phyloP scores from a whole-genome alignment of 2,797 vertebrate genomes.

The Rhinichthys osculus region DNA sequence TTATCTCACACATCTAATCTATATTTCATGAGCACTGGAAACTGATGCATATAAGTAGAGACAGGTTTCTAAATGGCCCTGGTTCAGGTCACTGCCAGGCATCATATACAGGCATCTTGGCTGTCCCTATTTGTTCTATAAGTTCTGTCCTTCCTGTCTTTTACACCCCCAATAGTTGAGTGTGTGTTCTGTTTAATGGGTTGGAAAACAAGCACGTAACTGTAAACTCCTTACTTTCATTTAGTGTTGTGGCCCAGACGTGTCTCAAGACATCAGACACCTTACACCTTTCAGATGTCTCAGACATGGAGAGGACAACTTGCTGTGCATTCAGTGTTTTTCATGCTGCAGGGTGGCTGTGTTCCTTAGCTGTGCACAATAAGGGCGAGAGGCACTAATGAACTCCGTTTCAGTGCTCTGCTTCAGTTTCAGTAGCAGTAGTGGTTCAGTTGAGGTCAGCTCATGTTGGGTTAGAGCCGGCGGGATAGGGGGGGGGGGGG shows the following conservation, averaged over 20 bases:
- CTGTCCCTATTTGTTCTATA: background rate
- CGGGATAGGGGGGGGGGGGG: background rate
- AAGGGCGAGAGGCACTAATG: slow-evolving; percentile 49
- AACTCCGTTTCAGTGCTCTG: slow-evolving; percentile 43
- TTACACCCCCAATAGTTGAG: background rate
- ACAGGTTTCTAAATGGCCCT: slow-evolving; percentile 1
- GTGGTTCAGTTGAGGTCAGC: slow-evolving; percentile 52
- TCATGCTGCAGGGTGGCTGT: slow-evolving; percentile 33
- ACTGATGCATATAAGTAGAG: slow-evolving; percentile 55
- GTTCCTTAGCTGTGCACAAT: background rate
- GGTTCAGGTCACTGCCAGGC: slow-evolving; percentile 10
- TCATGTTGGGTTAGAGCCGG: background rate
- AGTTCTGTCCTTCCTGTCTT: slow-evolving; percentile 5
- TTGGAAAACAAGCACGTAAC: background rate
- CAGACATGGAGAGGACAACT: background rate
- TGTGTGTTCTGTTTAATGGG: background rate
- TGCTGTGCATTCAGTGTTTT: slow-evolving; percentile 4
- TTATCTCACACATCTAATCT: slow-evolving; percentile 52
- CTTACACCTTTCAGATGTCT: slow-evolving; percentile 11
- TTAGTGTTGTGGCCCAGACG: background rate
- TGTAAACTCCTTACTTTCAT: slow-evolving; percentile 14
- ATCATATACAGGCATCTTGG: background rate
- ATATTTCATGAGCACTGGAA: slow-evolving; percentile 60
- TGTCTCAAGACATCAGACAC: background rate
- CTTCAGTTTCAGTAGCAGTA: slow-evolving; percentile 36